A percentile compares a stretch with the other conserved stretches of the same genome.
These are phyloP conservation scores for Aphidoletes aphidimyza DNA, from an alignment of 2,888 invertebrate species.

Conservation along the genomic window DNA sequence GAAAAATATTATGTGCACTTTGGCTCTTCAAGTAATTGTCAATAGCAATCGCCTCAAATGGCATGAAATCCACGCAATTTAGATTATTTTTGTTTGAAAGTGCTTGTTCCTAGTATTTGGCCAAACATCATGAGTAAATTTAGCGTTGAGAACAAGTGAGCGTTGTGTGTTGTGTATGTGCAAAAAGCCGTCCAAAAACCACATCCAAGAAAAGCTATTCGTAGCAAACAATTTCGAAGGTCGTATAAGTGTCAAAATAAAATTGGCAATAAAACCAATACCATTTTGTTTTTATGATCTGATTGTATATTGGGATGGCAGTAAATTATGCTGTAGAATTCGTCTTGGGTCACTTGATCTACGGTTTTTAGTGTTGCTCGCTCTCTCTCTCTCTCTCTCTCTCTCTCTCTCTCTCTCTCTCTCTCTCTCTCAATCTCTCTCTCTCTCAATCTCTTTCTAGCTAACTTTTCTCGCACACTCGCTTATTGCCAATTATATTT, in stretches of 20 bases:
- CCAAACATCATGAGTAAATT: too few species aligned
- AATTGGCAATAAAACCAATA: constrained; percentile 53
- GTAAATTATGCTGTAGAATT: constrained; percentile 33
- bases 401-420: too few species aligned
- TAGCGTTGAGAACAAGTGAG: not conserved
- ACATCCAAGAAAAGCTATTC: not conserved
- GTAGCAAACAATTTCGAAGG: constrained; percentile 20
- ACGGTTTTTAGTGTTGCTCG: not conserved
- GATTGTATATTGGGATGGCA: constrained; percentile 18
- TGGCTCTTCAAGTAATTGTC: too few species aligned
- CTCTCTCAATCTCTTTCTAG: too few species aligned
- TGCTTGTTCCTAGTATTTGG: too few species aligned
- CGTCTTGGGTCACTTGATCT: not conserved
- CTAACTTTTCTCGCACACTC: too few species aligned
- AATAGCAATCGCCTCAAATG: not conserved
- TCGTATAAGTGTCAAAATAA: constrained; percentile 54
- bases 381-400: too few species aligned
- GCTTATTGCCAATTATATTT: constrained; percentile 50
- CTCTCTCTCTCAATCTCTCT: too few species aligned
- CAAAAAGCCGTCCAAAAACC: not conserved
- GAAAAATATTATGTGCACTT: too few species aligned
- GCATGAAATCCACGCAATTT: not conserved
- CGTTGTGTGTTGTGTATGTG: not conserved
- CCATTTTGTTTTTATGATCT: constrained; percentile 43
- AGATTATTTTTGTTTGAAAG: not conserved